Evolutionary conservation across 2,797 vertebrate species (phyloP).

Genomic region (Lycodopsis pacificus): DNA sequence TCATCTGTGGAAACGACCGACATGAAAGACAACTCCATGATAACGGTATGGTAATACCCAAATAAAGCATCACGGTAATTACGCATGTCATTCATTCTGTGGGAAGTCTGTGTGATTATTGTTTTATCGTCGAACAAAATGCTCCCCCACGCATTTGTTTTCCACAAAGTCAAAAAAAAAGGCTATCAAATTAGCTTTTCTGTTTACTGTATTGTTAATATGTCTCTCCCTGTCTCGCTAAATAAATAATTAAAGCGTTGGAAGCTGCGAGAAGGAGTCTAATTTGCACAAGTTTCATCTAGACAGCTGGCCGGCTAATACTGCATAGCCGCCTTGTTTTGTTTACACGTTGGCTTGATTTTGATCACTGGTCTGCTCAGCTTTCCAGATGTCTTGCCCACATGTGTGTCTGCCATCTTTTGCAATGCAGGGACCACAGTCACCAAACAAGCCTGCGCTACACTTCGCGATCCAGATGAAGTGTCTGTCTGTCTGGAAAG

Average conservation of each 20-base stretch:
- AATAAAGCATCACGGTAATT: slow-evolving; percentile 55
- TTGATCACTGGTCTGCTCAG: slow-evolving; percentile 81
- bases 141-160: neutral
- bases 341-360: slow-evolving; percentile 79
- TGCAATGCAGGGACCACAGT: slow-evolving; percentile 3
- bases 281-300: slow-evolving; percentile 53
- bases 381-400: slow-evolving; percentile 80
- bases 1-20: slow-evolving; percentile 72
- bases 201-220: slow-evolving; percentile 20
- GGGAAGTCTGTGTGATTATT: slow-evolving; percentile 37
- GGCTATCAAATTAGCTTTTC: slow-evolving; percentile 2
- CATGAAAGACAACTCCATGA: slow-evolving; percentile 57
- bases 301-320: slow-evolving; percentile 73
- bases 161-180: neutral
- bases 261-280: slow-evolving; percentile 47
- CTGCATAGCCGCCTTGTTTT: slow-evolving; percentile 64
- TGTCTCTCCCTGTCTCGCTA: neutral
- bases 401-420: slow-evolving; percentile 58
- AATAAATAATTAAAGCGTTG: slow-evolving; percentile 31
- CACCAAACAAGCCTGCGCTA: slow-evolving; percentile 1
- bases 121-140: slow-evolving; percentile 26
- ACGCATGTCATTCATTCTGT: slow-evolving; percentile 51
- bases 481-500: neutral
- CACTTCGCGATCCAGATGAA: slow-evolving; percentile 9
- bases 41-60: slow-evolving; percentile 58